Base-by-base conservation (phyloP, 2,888 invertebrate species). In the Micoletzkya japonica region DNA sequence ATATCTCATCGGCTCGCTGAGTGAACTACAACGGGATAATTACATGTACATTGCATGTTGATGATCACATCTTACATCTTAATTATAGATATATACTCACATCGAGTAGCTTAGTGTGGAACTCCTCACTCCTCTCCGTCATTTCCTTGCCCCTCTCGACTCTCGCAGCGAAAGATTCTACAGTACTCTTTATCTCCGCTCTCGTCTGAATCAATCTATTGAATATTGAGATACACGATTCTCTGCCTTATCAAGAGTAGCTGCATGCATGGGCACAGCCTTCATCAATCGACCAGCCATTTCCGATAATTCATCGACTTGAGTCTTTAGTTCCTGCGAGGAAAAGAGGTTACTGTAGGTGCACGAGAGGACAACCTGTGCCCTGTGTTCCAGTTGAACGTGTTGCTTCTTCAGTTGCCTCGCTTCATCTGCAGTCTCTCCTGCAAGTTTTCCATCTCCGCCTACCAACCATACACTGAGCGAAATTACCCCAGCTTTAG, bases 141-240 rank as follows among this genome's bases (percentile, higher is more conserved):
- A 92, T 89, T 83, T 91, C 92, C 72, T 91, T 88, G 52, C 92
- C 87, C 52, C 91, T 88, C 83, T 92, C 92, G 70, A 92, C 87
- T 20, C 92, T 88, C 37, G 90, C 90, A 0, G 92, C 91, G 84
- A 92, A 92, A 81, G 91, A 91, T 71, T 91, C 89, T 80, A 91
- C 92, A 0, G 92, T 91, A 73, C 91, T 91, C 86, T 92, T 91
- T 91, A 92, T 92, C 85, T 92, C 92, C 83, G 92, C 91, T 74
- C 90, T 89, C 81, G 91, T 91, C 0, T 91, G 90, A 52, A 70
- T 39, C 14, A 56, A 34, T 3, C 34, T 32, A 54, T 3, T 3
- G 20, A 14, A 7, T 26, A 54, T n/a, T 54, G 6, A 2, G 4
- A 26, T 54, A 3, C 54, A n/a, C n/a, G n/a, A n/a, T 2, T 54